Evolutionary conservation across 2,797 vertebrate genomes (phyloP), one percentile per base, ranked within the genome.

Genomic region (Aplochiton taeniatus): DNA sequence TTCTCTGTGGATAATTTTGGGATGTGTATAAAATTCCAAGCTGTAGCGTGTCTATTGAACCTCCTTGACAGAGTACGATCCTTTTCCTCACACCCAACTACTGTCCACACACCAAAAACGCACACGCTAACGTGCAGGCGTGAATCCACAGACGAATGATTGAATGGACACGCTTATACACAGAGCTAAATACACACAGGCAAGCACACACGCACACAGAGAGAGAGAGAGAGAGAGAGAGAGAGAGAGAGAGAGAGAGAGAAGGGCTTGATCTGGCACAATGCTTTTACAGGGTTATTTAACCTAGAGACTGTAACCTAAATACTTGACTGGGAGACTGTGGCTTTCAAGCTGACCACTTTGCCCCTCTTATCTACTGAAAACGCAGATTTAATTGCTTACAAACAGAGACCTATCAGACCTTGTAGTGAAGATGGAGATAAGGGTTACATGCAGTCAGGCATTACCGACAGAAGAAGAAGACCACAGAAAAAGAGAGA

Each of bases 311-410:
- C 71, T 87, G 86, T 83, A 89, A 89, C 88, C 80, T 74, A 79
- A 87, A 81, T 81, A 87, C 82, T 75, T 66, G 81, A 83, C 68
- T 74, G 70, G 81, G 76, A 77, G 86, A 69, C 83, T 87, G 89
- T 85, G 89, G 88, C 83, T 90, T 87, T 68, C 81, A 66, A 65
- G 81, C 82, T 61, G 83, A 88, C 88, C 79, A 16, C 87, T 74
- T 68, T 74, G 68, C 79, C 78, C 70, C 84, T 80, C 85, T 90
- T 88, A 88, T 89, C 85, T 84, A 85, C 81, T 79, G 83, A 83
- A 88, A 85, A 86, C 87, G 85, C 81, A 72, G 53, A 82, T 89
- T 88, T 89, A 91, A 90, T 90, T 89, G 88, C 85, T 85, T 84
- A 82, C 87, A 87, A 82, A 86, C 86, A 85, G 75, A 85, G 83